Conservation (phyloP, 2,113 vertebrate genomes). For the Neogobius melanostomus region DNA sequence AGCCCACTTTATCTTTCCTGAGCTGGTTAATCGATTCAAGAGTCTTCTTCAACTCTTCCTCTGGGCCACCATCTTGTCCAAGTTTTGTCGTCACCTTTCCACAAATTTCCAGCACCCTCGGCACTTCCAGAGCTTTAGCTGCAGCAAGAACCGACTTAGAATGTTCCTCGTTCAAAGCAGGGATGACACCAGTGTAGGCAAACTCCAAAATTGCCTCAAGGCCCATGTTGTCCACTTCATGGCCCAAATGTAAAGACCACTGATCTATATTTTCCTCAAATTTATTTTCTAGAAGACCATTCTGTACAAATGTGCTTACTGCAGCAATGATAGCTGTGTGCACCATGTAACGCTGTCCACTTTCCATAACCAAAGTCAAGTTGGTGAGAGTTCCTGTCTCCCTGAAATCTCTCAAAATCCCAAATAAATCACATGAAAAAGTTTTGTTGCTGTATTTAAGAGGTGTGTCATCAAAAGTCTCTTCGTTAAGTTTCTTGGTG, state of each 20-base stretch:
- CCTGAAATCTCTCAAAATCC: slow-evolving; percentile 60
- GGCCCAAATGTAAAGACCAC: slow-evolving; percentile 27
- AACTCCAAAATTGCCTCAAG: slow-evolving; percentile 81
- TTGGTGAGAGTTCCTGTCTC: slow-evolving; percentile 68
- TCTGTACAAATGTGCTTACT: slow-evolving; percentile 65
- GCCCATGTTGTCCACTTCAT: slow-evolving; percentile 51
- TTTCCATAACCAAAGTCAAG: slow-evolving; percentile 47
- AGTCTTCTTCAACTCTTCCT: slow-evolving; percentile 70
- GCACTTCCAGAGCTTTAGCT: slow-evolving; percentile 72
- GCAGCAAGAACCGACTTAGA: slow-evolving; percentile 57
- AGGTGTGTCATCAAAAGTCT: not conserved
- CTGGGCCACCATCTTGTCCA: slow-evolving; percentile 27
- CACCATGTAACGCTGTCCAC: slow-evolving; percentile 39
- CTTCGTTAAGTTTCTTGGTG: not conserved
- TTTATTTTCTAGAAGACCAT: slow-evolving; percentile 37
- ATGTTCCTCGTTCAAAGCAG: slow-evolving; percentile 35
- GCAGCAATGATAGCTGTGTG: slow-evolving; percentile 73
- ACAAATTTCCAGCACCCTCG: slow-evolving; percentile 71
- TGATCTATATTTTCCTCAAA: not conserved
- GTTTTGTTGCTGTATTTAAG: slow-evolving; percentile 22
- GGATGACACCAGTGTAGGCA: slow-evolving; percentile 80
- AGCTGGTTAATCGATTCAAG: slow-evolving; percentile 74
- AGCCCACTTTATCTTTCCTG: slow-evolving; percentile 73
- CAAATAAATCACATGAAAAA: slow-evolving; percentile 64
- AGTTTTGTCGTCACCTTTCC: not conserved